phyloP scores from a whole-genome alignment of 2,797 vertebrate species.

The Gymnoscopelus microlampas region DNA sequence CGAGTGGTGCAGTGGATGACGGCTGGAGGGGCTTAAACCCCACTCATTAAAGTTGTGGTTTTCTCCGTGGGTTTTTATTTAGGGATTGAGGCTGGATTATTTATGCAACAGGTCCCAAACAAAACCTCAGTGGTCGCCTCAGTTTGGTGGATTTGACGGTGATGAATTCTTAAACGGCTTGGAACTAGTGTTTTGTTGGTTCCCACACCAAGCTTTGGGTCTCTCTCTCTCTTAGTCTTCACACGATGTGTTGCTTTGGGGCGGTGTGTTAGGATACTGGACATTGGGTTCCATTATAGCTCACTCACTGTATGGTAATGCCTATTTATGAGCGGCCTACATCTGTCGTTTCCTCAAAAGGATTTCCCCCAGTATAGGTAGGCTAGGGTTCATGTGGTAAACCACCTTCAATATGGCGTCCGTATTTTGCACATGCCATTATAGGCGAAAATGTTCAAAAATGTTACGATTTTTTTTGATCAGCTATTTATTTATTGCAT shows the following conservation, averaged over 20 bases:
- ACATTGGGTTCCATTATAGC: no score
- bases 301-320: no score
- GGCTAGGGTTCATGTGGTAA: no score
- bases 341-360: no score
- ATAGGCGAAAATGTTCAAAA: no score
- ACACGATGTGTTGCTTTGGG: background rate
- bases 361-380: no score
- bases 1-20: slow-evolving; percentile 66
- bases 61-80: slow-evolving; percentile 82
- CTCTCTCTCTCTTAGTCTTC: slow-evolving; percentile 8
- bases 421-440: no score
- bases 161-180: slow-evolving; percentile 76
- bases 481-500: background rate
- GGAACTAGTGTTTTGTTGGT: slow-evolving; percentile 63
- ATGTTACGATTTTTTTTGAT: no score
- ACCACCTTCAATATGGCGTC: background rate
- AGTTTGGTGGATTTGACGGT: slow-evolving; percentile 75
- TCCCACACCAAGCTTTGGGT: slow-evolving; percentile 25
- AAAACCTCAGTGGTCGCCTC: slow-evolving; percentile 82
- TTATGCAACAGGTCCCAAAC: slow-evolving; percentile 87
- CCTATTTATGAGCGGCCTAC: no score
- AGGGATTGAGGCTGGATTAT: slow-evolving; percentile 80
- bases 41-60: slow-evolving; percentile 92
- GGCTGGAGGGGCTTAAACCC: slow-evolving; percentile 79
- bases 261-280: background rate